These are phyloP conservation scores for Cheilosia grossa DNA, from an alignment of 2,888 invertebrate genomes.

Conservation along the genomic window DNA sequence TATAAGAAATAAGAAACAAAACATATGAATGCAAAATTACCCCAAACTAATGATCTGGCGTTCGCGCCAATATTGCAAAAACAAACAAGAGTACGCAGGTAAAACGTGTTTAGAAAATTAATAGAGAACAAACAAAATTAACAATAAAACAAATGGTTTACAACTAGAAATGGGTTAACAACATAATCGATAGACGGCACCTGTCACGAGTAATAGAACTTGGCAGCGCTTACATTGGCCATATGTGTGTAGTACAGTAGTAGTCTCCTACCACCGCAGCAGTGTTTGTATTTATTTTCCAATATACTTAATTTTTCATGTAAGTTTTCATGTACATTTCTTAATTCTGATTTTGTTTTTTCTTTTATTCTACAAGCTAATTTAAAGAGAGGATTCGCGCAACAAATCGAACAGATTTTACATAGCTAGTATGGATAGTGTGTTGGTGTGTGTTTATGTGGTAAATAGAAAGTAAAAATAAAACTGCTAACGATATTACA, in stretches of 20 bases:
- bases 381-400: slow-evolving; percentile 15
- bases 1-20: slow-evolving; percentile 13
- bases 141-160: slow-evolving; percentile 15
- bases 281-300: slow-evolving; percentile 37
- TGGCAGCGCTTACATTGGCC: slow-evolving; percentile 19
- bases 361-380: slow-evolving; percentile 32
- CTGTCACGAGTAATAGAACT: slow-evolving; percentile 18
- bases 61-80: too few relatives aligned
- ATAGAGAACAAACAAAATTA: slow-evolving; percentile 9
- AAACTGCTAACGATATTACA: slow-evolving; percentile 23
- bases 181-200: slow-evolving; percentile 13
- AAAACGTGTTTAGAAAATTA: neutral
- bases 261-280: slow-evolving; percentile 32
- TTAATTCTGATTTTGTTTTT: slow-evolving; percentile 13
- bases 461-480: slow-evolving; percentile 43
- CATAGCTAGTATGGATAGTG: neutral
- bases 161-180: slow-evolving; percentile 3
- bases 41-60: neutral
- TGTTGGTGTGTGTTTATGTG: slow-evolving; percentile 6
- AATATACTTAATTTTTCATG: slow-evolving; percentile 25
- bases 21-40: neutral
- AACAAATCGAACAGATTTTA: slow-evolving; percentile 5
- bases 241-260: slow-evolving; percentile 9
- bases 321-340: slow-evolving; percentile 60
- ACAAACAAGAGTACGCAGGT: too few relatives aligned